phyloP scores from a whole-genome alignment of 30 jellyfish, hydroid and myxozoan genomes.

The Calvadosia cruxmelitensis region DNA sequence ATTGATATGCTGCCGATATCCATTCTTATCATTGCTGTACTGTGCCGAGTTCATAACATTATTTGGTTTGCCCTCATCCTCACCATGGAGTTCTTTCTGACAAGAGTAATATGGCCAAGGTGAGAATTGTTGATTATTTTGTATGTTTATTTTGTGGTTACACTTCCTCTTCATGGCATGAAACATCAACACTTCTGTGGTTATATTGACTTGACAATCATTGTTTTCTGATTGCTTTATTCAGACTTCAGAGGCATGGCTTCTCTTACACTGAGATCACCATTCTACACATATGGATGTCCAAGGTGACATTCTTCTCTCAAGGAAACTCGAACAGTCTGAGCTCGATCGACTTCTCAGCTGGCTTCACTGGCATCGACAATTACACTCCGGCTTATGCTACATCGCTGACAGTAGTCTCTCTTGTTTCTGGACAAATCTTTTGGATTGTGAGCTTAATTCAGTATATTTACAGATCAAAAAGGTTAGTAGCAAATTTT shows the following conservation, averaged over 20 bases:
- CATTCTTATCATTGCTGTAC: not conserved
- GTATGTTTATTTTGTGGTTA: no score
- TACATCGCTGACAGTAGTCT: conserved; percentile 20
- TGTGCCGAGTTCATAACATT: not conserved
- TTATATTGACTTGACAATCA: not conserved
- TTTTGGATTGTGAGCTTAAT: not conserved
- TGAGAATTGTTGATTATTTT: not conserved
- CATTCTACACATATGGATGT: conserved; percentile 2
- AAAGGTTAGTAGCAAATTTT: not conserved
- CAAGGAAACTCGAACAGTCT: conserved; percentile 80
- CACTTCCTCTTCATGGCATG: not conserved
- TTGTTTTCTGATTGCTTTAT: not conserved
- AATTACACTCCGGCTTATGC: conserved; percentile 37
- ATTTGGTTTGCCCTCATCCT: not conserved
- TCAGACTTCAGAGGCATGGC: not conserved
- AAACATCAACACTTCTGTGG: no score
- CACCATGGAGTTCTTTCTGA: not conserved
- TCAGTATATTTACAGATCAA: not conserved
- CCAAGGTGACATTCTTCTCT: conserved; percentile 39
- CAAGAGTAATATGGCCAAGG: not conserved
- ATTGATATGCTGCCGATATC: not conserved
- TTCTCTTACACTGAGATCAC: not conserved
- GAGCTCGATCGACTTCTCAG: conserved; percentile 48
- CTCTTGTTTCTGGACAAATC: conserved; percentile 34
- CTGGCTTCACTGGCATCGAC: conserved; percentile 58